phyloP scores from a whole-genome alignment of 53 echinoderm and acorn worm genomes.

The Stichopus horrens region DNA sequence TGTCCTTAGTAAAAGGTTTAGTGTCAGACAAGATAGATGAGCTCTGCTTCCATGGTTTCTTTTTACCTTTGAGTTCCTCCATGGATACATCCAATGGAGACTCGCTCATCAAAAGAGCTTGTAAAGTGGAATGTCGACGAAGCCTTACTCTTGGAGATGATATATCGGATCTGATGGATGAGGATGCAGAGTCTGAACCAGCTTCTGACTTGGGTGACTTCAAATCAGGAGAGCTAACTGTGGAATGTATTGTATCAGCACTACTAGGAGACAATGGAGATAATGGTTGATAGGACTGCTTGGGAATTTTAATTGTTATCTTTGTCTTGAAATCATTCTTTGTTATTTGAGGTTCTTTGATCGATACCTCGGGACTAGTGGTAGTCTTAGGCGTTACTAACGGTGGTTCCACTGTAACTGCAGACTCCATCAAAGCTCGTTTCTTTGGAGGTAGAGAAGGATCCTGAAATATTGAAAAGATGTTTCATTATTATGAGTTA shows the following conservation, averaged over 20 bases:
- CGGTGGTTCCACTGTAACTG: neutral
- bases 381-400: too few species aligned
- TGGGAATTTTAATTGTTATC: conserved; percentile 46
- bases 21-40: neutral
- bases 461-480: conserved; percentile 3
- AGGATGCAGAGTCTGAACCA: conserved; percentile 8
- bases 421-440: conserved; percentile 18
- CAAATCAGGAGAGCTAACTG: conserved; percentile 33
- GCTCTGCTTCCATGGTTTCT: conserved; percentile 17
- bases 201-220: conserved; percentile 26
- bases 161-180: conserved; percentile 11
- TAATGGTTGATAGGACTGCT: conserved; percentile 32
- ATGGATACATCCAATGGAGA: conserved; percentile 37
- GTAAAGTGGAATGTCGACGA: conserved; percentile 41
- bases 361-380: neutral
- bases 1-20: neutral
- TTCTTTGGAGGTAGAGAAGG: conserved; percentile 42
- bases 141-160: conserved; percentile 36
- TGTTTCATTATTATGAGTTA: neutral
- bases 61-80: conserved; percentile 25
- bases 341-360: conserved; percentile 39
- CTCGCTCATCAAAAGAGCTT: conserved; percentile 33
- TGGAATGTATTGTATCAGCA: conserved; percentile 48
- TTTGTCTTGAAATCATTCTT: conserved; percentile 48
- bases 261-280: conserved; percentile 37